Base-by-base conservation (phyloP, 92 coral and sea anemone species). In the Porites evermanni region DNA sequence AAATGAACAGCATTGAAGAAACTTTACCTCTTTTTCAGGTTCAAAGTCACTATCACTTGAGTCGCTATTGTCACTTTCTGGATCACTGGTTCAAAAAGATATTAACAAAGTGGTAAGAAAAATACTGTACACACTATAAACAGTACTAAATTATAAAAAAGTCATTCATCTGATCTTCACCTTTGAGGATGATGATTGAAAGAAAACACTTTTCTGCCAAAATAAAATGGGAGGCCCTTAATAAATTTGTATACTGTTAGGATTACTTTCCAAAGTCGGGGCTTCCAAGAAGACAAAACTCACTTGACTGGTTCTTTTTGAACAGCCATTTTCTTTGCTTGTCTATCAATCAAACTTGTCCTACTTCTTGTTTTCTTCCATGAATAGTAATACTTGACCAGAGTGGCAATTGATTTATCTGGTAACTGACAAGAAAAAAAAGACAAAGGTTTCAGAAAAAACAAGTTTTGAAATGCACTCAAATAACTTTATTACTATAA, bases 1-100 rank as follows among this genome's bases (percentile, higher is more conserved):
- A 12, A 67, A 23, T n/a, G 12, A 67, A 6, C 24, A 12, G 7
- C 8, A 12, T 21, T 12, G 8, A 6, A 24, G 6, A 14, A 5
- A 11, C 1, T 12, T 0, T 75, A 97, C 99, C 98, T 97, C 99
- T 75, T 93, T 97, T 84, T 97, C 99, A 24, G 99, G 99, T 70
- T 97, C 99, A 92, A 97, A 97, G 87, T 97, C 99, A 72, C 98
- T 97, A 90, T 97, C 99, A 90, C 99, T 97, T 20, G 95, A 95
- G 60, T 97, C 99, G 54, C 98, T 91, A 84, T 97, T 97, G 60
- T 97, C 99, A 84, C 98, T 97, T 63, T 89, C 95, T 52, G 95
- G 94, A 51, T 94, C 98, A 80, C 98, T 96, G 61, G 32, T 18
- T 4, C 6, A 54, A 85, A 66, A 68, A 26, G 20, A 21, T 13